Percentiles rank a stretch among this genome's conserved stretches.
phyloP scores from a whole-genome alignment of 2,888 invertebrate genomes.

The Thumatha senex region DNA sequence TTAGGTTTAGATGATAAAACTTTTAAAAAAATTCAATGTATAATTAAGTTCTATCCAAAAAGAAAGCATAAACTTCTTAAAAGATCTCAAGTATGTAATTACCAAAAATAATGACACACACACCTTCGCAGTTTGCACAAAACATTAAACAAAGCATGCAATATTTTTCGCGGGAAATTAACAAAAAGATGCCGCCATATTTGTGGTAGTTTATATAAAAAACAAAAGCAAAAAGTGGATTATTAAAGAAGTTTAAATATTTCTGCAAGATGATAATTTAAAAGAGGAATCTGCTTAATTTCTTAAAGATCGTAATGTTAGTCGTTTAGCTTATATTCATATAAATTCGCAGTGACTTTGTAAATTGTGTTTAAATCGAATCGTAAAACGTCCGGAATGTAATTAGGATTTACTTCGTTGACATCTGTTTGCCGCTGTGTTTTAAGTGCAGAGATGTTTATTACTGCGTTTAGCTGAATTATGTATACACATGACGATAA shows the following conservation, averaged over 20 bases:
- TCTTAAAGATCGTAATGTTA: constrained; percentile 18
- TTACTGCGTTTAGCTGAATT: constrained; percentile 1
- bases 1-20: no score
- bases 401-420: constrained; percentile 7
- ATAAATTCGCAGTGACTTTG: constrained; percentile 20
- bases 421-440: constrained; percentile 2
- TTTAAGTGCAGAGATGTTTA: constrained; percentile 4
- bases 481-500: neutral
- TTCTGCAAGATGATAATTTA: constrained; percentile 48
- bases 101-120: constrained; percentile 8
- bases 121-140: neutral
- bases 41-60: neutral
- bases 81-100: constrained; percentile 8
- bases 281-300: constrained; percentile 35
- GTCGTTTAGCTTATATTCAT: constrained; percentile 32
- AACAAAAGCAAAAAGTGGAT: constrained; percentile 43
- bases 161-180: constrained; percentile 37
- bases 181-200: constrained; percentile 28
- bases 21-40: no score
- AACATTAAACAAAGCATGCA: constrained; percentile 22
- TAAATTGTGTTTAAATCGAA: constrained; percentile 17
- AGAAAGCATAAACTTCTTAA: constrained; percentile 1
- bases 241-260: constrained; percentile 54
- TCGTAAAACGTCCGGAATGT: constrained; percentile 4
- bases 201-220: constrained; percentile 20